Conservation (phyloP, 2,797 vertebrate species). For the Glyptemys insculpta region DNA sequence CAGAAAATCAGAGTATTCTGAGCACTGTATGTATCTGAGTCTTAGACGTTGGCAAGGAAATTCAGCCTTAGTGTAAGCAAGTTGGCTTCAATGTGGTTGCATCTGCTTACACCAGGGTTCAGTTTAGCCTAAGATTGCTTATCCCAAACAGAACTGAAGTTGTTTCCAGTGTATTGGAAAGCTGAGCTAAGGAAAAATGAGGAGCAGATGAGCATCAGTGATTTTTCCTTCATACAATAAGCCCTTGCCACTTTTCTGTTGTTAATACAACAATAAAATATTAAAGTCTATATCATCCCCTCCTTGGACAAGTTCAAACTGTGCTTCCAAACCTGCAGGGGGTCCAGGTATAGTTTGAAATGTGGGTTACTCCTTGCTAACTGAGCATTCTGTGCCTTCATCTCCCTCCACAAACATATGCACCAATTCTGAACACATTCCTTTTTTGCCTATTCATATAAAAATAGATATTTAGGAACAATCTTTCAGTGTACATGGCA, state of each 20-base stretch:
- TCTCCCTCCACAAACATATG: background rate
- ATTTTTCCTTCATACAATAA: background rate
- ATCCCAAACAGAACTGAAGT: background rate
- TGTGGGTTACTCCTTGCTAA: background rate
- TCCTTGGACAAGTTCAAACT: background rate
- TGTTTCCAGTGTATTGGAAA: background rate
- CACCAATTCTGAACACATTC: background rate
- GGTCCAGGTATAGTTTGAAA: background rate
- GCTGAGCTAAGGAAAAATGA: background rate
- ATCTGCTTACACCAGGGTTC: background rate
- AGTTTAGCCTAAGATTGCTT: background rate
- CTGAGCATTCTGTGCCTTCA: background rate
- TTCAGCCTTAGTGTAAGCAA: background rate
- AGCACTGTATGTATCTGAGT: background rate
- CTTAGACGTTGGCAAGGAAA: background rate
- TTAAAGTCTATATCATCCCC: background rate
- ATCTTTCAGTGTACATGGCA: background rate
- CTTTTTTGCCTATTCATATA: background rate
- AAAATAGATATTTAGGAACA: background rate
- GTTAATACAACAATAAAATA: background rate
- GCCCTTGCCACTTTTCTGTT: background rate
- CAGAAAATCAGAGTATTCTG: background rate
- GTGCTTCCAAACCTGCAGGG: background rate
- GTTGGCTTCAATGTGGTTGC: background rate
- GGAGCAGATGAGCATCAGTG: background rate